These are phyloP conservation scores for Oryzias woworae DNA, from an alignment of 2,113 vertebrate genomes.

Conservation along the genomic window DNA sequence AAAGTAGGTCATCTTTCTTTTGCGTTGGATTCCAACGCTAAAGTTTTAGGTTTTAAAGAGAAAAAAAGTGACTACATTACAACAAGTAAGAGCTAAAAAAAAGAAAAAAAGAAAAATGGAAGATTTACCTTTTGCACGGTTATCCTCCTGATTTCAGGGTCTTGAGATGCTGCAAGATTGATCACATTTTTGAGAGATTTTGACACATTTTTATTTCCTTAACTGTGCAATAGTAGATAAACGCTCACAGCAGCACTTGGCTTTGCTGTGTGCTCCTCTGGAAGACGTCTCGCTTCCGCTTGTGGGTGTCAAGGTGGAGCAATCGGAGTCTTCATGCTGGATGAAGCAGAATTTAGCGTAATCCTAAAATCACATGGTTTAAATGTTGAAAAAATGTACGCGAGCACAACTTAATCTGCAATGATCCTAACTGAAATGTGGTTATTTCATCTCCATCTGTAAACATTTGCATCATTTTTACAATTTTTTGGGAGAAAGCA, in stretches of 20 bases:
- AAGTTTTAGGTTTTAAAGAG: too few species aligned
- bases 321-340: constrained; percentile 72
- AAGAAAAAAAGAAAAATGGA: background rate
- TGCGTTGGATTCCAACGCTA: too few species aligned
- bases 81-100: background rate
- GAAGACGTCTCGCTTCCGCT: constrained; percentile 45
- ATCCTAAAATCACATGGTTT: constrained; percentile 63
- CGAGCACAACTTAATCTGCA: background rate
- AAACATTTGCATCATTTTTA: too few species aligned
- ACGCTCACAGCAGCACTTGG: constrained; percentile 33
- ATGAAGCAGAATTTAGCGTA: constrained; percentile 74
- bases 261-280: constrained; percentile 53
- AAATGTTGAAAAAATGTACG: constrained; percentile 43
- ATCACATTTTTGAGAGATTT: background rate
- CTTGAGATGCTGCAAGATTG: constrained; percentile 36
- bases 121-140: constrained; percentile 57
- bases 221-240: background rate
- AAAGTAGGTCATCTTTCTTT: background rate
- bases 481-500: too few species aligned
- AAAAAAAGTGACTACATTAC: too few species aligned
- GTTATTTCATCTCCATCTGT: background rate
- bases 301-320: constrained; percentile 59
- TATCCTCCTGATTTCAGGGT: constrained; percentile 46
- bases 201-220: background rate
- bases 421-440: too few species aligned